These are phyloP conservation scores for Himalopsyche tibetana DNA, from an alignment of 2,888 invertebrate genomes.

Conservation along the genomic window DNA sequence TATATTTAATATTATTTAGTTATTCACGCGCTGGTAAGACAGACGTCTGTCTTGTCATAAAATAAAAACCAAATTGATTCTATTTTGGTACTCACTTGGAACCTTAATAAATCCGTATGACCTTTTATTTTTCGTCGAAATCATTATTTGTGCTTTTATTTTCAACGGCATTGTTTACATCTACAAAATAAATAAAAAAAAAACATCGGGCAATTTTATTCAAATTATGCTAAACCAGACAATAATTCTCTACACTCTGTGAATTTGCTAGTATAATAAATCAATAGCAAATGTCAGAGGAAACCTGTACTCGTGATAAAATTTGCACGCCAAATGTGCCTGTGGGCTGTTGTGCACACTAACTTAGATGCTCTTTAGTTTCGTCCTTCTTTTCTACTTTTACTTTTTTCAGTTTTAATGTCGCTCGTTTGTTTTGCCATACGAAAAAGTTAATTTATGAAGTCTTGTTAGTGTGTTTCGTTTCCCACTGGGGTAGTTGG, in stretches of 20 bases:
- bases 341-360: not conserved
- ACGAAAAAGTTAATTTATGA: slow-evolving; percentile 6
- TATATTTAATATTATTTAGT: too few species aligned
- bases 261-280: not conserved
- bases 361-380: not conserved
- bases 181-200: not conserved
- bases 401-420: not conserved
- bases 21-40: too few species aligned
- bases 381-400: not conserved
- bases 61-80: too few species aligned
- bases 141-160: too few species aligned
- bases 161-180: too few species aligned
- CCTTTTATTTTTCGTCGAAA: too few species aligned
- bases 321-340: not conserved
- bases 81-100: too few species aligned
- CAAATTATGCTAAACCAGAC: not conserved
- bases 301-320: not conserved
- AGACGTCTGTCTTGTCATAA: too few species aligned
- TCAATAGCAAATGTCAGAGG: not conserved
- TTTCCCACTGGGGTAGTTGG: not conserved
- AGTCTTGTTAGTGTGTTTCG: not conserved
- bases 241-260: not conserved
- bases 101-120: too few species aligned
- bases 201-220: not conserved
- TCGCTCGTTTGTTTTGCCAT: not conserved